Evolutionary conservation across 2,113 vertebrate genomes (phyloP), one percentile per base, ranked within the genome.

Genomic region (Rhea americana): DNA sequence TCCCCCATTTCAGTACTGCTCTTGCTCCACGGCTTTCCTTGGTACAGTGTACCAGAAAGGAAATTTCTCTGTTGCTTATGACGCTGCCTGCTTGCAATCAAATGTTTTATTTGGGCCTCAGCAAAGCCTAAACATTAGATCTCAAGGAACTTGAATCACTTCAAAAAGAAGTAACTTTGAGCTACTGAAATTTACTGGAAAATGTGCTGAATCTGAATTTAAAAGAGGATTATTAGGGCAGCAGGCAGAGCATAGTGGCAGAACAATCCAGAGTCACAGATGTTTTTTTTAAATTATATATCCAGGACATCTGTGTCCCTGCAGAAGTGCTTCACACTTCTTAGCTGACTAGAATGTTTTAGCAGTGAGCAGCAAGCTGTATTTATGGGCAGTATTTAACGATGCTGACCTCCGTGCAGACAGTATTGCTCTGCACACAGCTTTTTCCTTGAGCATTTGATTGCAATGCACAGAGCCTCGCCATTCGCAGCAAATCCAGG

Each of bases 331-430:
- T 72, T 89, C 58, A 21, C 9, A 1, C 8, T 41, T 61, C n/a
- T 48, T 85, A 72, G 41, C 30, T 37, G 90, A 26, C 32, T 43
- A 26, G 79, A 35, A 25, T 58, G 53, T 14, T 81, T 26, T 7
- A 82, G 28, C 30, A 70, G 35, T 10, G 43, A 75, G 61, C 25
- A 30, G 25, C 45, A 72, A 76, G 21, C 13, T 25, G 48, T 39
- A 18, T 51, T 43, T 85, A 5, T 17, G 22, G 68, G 4, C 5
- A 9, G 7, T 13, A 1, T 16, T 85, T 63, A 47, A 35, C 53
- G 9, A 26, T 2, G 0, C 37, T 0, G 3, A 37, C 65, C 10
- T 30, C 43, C 2, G 13, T 8, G 14, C 0, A 0, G 73, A n/a
- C 25, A 15, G 5, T 22, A 2, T 32, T 43, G 41, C 41, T 62